phyloP scores from a whole-genome alignment of 2,888 invertebrate species.

The Hyalella azteca region DNA sequence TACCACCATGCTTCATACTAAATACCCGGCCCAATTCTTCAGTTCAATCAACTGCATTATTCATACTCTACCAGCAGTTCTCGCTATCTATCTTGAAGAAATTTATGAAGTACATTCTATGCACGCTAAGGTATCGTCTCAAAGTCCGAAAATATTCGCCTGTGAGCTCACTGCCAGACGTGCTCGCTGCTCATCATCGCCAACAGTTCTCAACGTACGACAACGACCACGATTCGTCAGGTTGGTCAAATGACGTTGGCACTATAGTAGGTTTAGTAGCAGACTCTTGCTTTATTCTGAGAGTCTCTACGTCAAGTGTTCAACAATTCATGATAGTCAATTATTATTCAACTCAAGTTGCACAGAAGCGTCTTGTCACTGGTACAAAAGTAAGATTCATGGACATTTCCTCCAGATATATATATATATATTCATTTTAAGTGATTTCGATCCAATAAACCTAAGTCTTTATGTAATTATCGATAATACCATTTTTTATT shows the following conservation, averaged over 20 bases:
- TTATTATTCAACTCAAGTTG: no score
- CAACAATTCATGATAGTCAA: no score
- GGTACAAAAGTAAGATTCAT: no score
- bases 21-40: not conserved
- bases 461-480: no score
- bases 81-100: not conserved
- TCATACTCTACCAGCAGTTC: not conserved
- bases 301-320: no score
- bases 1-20: not conserved
- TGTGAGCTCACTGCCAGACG: conserved; percentile 23
- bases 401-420: no score
- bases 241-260: not conserved
- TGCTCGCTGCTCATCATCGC: conserved; percentile 12
- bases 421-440: no score
- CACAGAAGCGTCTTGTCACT: no score
- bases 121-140: conserved; percentile 4
- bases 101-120: not conserved
- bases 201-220: conserved; percentile 31
- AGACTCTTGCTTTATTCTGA: not conserved
- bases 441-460: no score
- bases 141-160: conserved; percentile 3
- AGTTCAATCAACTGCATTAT: not conserved
- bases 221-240: conserved; percentile 1
- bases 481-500: no score
- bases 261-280: not conserved